These are phyloP conservation scores for Muschampia plurimacula DNA, from an alignment of 2,888 invertebrate genomes.

Conservation along the genomic window DNA sequence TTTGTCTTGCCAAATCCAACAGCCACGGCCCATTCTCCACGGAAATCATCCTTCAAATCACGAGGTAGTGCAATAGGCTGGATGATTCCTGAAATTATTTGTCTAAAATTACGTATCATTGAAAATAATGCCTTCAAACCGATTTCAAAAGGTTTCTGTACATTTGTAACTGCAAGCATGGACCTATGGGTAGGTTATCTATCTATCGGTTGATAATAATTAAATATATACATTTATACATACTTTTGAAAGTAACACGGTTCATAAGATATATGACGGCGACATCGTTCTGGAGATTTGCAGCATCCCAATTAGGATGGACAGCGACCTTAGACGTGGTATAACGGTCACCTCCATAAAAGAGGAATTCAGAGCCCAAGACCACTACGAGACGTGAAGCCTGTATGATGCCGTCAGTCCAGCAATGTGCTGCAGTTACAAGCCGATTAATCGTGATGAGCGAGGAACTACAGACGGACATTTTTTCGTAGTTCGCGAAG, in stretches of 20 bases:
- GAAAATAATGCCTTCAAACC: background rate
- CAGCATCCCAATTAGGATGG: constrained; percentile 59
- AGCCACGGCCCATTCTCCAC: constrained; percentile 56
- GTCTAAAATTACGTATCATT: background rate
- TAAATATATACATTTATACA: constrained; percentile 6
- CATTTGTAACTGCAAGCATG: no score
- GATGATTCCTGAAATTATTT: constrained; percentile 54
- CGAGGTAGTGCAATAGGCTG: constrained; percentile 56
- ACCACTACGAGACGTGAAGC: constrained; percentile 59
- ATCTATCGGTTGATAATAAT: background rate
- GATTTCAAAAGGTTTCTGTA: background rate
- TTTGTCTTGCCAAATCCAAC: constrained; percentile 65
- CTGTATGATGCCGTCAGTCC: constrained; percentile 59
- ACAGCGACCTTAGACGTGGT: constrained; percentile 53
- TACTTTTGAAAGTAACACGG: constrained; percentile 51
- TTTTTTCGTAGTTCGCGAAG: constrained; percentile 51
- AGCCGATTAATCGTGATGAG: constrained; percentile 55
- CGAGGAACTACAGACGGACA: constrained; percentile 63
- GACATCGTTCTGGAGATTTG: constrained; percentile 57
- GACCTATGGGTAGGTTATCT: no score
- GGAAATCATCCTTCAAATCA: constrained; percentile 50
- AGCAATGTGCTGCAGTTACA: constrained; percentile 69
- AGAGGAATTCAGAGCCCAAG: constrained; percentile 59
- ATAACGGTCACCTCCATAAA: constrained; percentile 60
- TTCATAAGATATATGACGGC: constrained; percentile 61